Conservation (phyloP, 2,113 vertebrate genomes). For the Cyphomyrus discorhynchus region DNA sequence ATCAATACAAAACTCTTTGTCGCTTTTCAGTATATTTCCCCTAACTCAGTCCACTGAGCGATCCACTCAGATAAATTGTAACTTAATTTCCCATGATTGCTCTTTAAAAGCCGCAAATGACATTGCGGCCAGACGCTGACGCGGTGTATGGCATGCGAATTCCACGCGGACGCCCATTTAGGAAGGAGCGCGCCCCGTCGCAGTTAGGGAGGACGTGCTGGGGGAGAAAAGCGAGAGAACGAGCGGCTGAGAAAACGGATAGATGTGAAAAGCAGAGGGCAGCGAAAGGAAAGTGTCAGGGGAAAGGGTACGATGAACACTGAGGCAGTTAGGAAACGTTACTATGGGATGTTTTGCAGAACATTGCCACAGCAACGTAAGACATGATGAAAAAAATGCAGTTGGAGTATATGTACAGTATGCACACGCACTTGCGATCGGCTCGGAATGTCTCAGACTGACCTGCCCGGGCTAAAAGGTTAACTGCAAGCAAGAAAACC, state of each 20-base stretch:
- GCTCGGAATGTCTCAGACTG: constrained; percentile 45
- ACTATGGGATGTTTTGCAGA: background rate
- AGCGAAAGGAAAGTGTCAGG: background rate
- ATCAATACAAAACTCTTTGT: constrained; percentile 76
- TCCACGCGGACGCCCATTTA: background rate
- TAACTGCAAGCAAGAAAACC: constrained; percentile 45
- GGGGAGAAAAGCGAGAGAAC: background rate
- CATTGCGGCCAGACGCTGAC: constrained; percentile 61
- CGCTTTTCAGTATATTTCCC: constrained; percentile 40
- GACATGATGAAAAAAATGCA: background rate
- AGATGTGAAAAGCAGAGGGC: constrained; percentile 22
- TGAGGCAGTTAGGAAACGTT: background rate
- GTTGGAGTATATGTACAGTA: background rate
- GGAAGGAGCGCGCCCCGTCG: background rate
- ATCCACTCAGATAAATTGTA: constrained; percentile 71
- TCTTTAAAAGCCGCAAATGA: constrained; percentile 68
- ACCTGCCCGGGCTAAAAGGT: constrained; percentile 49
- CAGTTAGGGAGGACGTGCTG: constrained; percentile 14
- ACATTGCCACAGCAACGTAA: background rate
- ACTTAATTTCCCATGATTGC: constrained; percentile 72
- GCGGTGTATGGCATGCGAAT: constrained; percentile 30
- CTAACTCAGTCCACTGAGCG: constrained; percentile 61
- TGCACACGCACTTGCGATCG: background rate
- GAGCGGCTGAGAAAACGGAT: background rate
- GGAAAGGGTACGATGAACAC: background rate